Conservation (phyloP, 2,113 vertebrate species). For the Tiliqua scincoides region DNA sequence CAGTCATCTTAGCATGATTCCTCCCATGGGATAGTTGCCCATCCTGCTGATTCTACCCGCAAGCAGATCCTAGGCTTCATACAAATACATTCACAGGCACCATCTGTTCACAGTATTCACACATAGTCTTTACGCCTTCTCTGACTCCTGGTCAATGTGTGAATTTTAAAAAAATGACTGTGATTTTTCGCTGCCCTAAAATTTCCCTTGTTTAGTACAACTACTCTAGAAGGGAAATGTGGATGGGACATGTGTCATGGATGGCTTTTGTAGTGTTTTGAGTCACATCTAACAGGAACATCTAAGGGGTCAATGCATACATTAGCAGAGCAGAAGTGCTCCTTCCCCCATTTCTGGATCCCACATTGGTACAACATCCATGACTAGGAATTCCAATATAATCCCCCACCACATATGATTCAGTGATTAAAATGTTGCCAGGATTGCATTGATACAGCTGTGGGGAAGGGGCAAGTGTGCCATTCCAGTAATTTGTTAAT, state of each 20-base stretch:
- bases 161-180: background rate
- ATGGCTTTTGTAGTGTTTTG: background rate
- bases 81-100: background rate
- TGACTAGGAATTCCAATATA: background rate
- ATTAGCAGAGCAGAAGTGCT: background rate
- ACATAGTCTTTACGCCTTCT: background rate
- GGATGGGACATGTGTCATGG: background rate
- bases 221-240: background rate
- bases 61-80: background rate
- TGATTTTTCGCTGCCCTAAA: background rate
- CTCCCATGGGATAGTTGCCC: background rate
- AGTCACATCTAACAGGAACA: background rate
- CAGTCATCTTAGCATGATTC: background rate
- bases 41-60: background rate
- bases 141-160: background rate
- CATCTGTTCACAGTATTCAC: background rate
- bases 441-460: background rate
- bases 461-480: background rate
- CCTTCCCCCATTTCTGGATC: background rate
- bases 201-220: background rate
- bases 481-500: background rate
- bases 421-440: background rate
- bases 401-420: background rate
- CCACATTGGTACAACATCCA: background rate
- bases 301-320: background rate